A percentile compares a stretch with the other conserved stretches of the same genome.
Evolutionary conservation across 2,888 invertebrate species (phyloP).

Genomic region (Athalia circularis): DNA sequence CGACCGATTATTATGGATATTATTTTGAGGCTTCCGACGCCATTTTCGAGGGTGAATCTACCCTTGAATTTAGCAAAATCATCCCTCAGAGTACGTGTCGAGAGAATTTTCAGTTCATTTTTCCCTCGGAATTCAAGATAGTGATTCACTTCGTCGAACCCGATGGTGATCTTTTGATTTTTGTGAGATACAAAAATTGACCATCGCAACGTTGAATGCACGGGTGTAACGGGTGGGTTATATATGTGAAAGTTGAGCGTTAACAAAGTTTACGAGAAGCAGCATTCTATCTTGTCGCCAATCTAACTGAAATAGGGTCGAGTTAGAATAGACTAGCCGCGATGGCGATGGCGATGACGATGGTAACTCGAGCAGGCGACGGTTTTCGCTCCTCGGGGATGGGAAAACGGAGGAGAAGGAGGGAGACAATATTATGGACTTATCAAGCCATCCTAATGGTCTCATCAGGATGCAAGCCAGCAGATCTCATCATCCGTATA

Average conservation of each 20-base stretch:
- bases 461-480: slow-evolving; percentile 73
- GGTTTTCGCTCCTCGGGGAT: slow-evolving; percentile 40
- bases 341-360: slow-evolving; percentile 41
- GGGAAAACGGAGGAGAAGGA: slow-evolving; percentile 47
- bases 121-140: not conserved
- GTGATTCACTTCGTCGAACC: not conserved
- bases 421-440: slow-evolving; percentile 69
- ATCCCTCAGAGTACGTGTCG: not conserved
- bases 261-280: slow-evolving; percentile 24
- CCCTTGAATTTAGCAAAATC: too few species aligned
- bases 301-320: slow-evolving; percentile 43
- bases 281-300: slow-evolving; percentile 34
- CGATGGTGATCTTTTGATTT: not conserved
- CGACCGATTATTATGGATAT: slow-evolving; percentile 46
- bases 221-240: not conserved
- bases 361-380: not conserved
- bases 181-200: not conserved
- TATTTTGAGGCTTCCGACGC: slow-evolving; percentile 37
- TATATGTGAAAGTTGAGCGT: not conserved
- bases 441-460: slow-evolving; percentile 73
- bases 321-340: slow-evolving; percentile 14
- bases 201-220: not conserved
- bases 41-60: slow-evolving; percentile 20
- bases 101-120: not conserved
- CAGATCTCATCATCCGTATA: slow-evolving; percentile 72